Percentiles rank a stretch among this genome's conserved stretches.
Conservation (phyloP, 2,113 vertebrate genomes). For the Corythornis madagascariensis region DNA sequence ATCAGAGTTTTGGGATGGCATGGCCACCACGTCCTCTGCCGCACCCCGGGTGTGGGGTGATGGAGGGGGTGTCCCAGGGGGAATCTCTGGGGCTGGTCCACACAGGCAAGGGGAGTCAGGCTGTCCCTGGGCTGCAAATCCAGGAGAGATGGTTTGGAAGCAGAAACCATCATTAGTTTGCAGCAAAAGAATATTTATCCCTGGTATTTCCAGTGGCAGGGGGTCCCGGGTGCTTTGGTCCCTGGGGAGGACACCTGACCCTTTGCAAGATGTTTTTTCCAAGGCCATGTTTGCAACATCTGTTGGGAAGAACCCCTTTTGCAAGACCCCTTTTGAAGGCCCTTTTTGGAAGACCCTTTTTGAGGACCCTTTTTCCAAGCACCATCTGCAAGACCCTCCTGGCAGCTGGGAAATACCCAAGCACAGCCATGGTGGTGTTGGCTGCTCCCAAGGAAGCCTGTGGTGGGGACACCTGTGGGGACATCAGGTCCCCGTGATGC, state of each 20-base stretch:
- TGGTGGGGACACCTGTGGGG: rapidly evolving
- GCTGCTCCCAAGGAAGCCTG: rapidly evolving
- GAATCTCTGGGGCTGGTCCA: not conserved
- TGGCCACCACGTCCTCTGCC: not conserved
- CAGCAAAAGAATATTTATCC: not conserved
- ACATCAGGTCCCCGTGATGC: not conserved
- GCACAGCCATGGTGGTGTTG: not conserved
- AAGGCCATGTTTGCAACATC: not conserved
- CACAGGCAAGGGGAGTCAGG: not conserved
- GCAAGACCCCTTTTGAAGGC: not conserved
- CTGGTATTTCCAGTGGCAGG: rapidly evolving
- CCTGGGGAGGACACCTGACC: not conserved
- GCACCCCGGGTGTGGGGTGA: rapidly evolving
- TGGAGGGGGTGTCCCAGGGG: not conserved
- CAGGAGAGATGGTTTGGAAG: not conserved
- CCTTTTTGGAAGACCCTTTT: not conserved
- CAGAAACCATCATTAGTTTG: not conserved
- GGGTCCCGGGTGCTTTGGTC: not conserved
- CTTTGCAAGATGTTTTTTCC: not conserved
- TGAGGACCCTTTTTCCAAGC: not conserved
- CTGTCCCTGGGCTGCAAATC: not conserved
- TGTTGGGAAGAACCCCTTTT: not conserved
- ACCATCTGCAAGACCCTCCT: not conserved
- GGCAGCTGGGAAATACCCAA: rapidly evolving
- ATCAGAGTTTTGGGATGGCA: not conserved